Percentiles rank a stretch among this genome's conserved stretches.
These are phyloP conservation scores for Bambusicola thoracicus DNA, from an alignment of 2,113 vertebrate species.

Conservation along the genomic window DNA sequence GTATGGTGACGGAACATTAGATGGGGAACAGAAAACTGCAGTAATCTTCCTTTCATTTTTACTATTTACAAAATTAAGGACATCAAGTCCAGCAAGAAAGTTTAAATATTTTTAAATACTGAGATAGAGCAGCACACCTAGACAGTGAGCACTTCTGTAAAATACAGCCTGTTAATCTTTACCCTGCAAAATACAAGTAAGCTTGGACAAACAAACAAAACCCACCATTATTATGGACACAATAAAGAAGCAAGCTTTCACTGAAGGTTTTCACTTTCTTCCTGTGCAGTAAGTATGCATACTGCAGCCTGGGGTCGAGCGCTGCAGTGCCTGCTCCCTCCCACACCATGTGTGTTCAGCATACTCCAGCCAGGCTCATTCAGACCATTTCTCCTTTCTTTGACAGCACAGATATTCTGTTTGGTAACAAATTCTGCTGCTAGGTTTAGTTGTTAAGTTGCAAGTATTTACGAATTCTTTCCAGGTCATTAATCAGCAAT, in stretches of 20 bases:
- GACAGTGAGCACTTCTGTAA: neutral
- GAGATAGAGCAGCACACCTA: neutral
- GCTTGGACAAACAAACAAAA: neutral
- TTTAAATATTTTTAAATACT: neutral
- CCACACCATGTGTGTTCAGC: neutral
- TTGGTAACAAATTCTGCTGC: neutral
- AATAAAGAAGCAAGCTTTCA: neutral
- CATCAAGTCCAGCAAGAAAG: neutral
- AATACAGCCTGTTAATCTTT: neutral
- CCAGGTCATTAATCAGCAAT: neutral
- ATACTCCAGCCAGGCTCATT: neutral
- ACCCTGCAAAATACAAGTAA: neutral
- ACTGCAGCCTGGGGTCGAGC: rapidly evolving
- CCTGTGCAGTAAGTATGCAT: rapidly evolving
- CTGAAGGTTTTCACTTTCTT: neutral
- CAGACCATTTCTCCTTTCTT: neutral
- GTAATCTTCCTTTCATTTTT: neutral
- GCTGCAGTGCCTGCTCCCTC: neutral
- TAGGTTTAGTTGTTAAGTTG: neutral
- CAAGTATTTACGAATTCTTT: neutral
- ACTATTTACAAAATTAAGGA: neutral
- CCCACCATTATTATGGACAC: too few species aligned
- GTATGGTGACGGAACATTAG: neutral
- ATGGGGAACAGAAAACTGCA: rapidly evolving
- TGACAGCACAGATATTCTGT: neutral